phyloP scores from a whole-genome alignment of 2,113 vertebrate genomes.

The Spermophilus dauricus region DNA sequence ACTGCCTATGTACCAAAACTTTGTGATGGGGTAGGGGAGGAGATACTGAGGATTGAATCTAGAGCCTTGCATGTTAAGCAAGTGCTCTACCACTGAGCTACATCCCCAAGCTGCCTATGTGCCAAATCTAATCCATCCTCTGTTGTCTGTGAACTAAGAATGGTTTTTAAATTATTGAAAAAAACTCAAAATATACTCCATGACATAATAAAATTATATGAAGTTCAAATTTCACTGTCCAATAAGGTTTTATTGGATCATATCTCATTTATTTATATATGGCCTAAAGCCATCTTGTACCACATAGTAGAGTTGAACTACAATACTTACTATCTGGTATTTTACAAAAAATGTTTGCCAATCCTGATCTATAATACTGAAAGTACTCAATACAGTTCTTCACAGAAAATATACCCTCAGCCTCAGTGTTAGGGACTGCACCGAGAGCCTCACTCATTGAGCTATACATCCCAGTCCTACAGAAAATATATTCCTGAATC shows the following conservation, averaged over 20 bases:
- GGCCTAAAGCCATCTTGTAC: background rate
- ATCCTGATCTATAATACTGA: background rate
- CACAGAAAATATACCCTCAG: background rate
- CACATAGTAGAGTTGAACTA: background rate
- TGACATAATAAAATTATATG: conserved; percentile 4
- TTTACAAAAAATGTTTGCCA: background rate
- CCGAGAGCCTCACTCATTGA: background rate
- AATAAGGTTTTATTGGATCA: conserved; percentile 47
- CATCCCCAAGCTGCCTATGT: background rate
- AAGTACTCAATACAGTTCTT: conserved; percentile 35
- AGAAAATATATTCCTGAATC: conserved; percentile 26
- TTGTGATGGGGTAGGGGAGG: too few species aligned
- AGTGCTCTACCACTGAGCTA: too few species aligned
- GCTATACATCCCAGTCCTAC: background rate
- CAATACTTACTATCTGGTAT: conserved; percentile 1
- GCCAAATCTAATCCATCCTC: background rate
- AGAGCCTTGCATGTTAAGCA: too few species aligned
- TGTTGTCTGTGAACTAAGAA: conserved; percentile 4
- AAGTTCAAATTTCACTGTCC: conserved; percentile 14
- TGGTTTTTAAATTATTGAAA: background rate
- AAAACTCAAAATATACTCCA: background rate
- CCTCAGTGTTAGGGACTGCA: too few species aligned
- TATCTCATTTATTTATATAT: background rate
- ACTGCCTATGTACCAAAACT: background rate
- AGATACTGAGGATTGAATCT: too few species aligned